Evolutionary conservation across 35 echinoderm and acorn worm genomes (phyloP).

Genomic region (Ophiothrix spiculata): DNA sequence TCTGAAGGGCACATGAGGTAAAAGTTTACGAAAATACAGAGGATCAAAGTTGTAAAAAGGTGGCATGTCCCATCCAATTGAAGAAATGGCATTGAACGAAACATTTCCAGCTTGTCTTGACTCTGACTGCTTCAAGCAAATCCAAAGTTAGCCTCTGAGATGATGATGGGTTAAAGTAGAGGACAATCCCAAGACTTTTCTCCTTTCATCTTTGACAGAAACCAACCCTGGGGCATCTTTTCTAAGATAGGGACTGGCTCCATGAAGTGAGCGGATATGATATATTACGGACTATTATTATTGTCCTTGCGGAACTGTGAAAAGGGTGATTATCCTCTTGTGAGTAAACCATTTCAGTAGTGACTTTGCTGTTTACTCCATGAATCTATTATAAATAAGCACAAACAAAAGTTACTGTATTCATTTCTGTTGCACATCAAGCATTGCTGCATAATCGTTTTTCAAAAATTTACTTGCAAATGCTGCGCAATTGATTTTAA

Average conservation of each 20-base stretch:
- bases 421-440: too few species aligned
- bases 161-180: background rate
- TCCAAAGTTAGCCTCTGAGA: background rate
- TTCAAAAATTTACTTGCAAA: too few species aligned
- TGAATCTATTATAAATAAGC: too few species aligned
- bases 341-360: too few species aligned
- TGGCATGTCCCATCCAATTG: slow-evolving; percentile 1
- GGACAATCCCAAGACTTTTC: background rate
- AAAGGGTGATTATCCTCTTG: slow-evolving; percentile 11
- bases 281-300: slow-evolving; percentile 13
- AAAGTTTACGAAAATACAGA: slow-evolving; percentile 14
- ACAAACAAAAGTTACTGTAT: too few species aligned
- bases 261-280: slow-evolving; percentile 6
- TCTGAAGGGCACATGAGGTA: background rate
- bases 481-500: too few species aligned
- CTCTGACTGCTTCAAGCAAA: background rate
- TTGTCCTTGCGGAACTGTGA: background rate
- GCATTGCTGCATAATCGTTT: too few species aligned
- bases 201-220: background rate
- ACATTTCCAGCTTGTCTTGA: background rate
- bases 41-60: background rate
- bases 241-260: background rate
- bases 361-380: too few species aligned
- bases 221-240: background rate
- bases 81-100: background rate